phyloP scores from a whole-genome alignment of 1,140 invertebrate genomes.

The Eupristina koningsbergeri region DNA sequence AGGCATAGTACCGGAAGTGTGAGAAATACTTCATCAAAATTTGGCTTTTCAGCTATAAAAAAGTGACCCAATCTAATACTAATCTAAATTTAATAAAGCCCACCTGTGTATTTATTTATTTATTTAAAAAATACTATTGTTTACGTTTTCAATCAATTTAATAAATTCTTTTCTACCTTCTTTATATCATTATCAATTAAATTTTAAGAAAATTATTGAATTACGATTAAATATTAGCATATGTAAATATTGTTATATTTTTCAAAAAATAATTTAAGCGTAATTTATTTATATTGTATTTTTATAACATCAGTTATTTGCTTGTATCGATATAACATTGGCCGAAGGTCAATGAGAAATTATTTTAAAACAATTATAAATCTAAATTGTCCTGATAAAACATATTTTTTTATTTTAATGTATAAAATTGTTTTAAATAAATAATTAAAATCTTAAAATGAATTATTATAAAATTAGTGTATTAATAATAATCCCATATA shows the following conservation, averaged over 20 bases:
- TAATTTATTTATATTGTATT: no score
- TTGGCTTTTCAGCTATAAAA: slow-evolving; percentile 8
- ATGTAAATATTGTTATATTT: no score
- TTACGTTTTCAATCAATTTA: neutral
- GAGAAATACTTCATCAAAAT: neutral
- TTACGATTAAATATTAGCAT: neutral
- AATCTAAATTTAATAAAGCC: no score
- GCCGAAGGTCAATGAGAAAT: no score
- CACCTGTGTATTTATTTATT: neutral
- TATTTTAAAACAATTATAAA: no score
- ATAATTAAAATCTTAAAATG: neutral
- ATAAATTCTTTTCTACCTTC: neutral
- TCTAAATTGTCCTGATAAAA: no score
- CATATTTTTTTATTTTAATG: neutral
- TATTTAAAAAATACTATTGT: no score
- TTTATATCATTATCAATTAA: no score
- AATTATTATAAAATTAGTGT: neutral
- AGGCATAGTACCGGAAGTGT: neutral
- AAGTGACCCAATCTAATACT: neutral
- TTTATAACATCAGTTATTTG: no score
- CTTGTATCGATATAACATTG: no score
- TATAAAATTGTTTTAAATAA: neutral
- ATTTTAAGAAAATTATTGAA: neutral
- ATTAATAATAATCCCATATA: no score
- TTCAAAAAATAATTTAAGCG: no score